These are phyloP conservation scores for Virgularia gustaviana DNA, from an alignment of 92 coral and sea anemone species.

Conservation along the genomic window DNA sequence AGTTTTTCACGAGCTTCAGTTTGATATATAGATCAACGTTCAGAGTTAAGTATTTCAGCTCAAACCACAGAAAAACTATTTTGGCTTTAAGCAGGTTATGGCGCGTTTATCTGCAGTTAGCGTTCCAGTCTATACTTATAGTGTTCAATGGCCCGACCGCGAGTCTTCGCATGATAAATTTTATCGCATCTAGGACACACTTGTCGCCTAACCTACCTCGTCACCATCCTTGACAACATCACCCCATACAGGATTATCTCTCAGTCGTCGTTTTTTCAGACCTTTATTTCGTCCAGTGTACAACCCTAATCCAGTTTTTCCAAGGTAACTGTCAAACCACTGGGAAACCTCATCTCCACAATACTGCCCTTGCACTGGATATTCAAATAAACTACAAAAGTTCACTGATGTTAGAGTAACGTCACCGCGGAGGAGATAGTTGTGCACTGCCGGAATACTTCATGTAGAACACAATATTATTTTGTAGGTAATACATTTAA, in stretches of 20 bases:
- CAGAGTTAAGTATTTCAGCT: too few relatives aligned
- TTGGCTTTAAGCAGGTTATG: too few relatives aligned
- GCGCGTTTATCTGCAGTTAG: too few relatives aligned
- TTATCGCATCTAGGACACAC: too few relatives aligned
- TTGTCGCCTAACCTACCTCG: constrained; percentile 48
- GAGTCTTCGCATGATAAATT: not conserved
- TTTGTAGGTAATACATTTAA: not conserved
- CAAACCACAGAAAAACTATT: too few relatives aligned
- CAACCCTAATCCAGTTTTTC: constrained; percentile 58
- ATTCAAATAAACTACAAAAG: not conserved
- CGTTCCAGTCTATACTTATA: too few relatives aligned
- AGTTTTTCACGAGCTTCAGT: too few relatives aligned
- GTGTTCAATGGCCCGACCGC: not conserved
- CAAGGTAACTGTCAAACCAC: constrained; percentile 75
- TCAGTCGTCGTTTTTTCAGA: constrained; percentile 52
- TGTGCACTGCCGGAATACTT: not conserved
- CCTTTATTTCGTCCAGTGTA: constrained; percentile 36
- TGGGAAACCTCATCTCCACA: constrained; percentile 74
- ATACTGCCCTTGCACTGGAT: constrained; percentile 56
- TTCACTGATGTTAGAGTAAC: not conserved
- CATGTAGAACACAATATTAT: too few relatives aligned
- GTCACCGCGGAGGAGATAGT: not conserved
- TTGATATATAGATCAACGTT: too few relatives aligned
- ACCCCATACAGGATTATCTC: constrained; percentile 61
- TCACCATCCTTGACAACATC: constrained; percentile 58